Conservation (phyloP, 2,797 vertebrate genomes). For the Cirrhinus mrigala region DNA sequence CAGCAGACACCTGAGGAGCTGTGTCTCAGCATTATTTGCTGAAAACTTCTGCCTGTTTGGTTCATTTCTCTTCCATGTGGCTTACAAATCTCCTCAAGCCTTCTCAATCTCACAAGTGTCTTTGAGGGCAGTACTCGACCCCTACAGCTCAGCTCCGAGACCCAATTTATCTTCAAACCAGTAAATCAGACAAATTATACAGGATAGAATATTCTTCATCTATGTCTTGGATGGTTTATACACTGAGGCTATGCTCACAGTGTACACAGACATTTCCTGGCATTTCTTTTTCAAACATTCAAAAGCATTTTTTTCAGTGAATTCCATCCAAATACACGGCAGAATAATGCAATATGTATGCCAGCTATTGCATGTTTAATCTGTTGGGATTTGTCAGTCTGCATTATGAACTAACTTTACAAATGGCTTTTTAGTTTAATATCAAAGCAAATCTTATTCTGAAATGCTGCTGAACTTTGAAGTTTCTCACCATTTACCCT, state of each 20-base stretch:
- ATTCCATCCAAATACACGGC: background rate
- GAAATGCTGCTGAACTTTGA: constrained; percentile 36
- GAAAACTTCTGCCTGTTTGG: constrained; percentile 10
- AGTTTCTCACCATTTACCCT: constrained; percentile 3
- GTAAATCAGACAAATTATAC: background rate
- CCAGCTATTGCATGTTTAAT: constrained; percentile 39
- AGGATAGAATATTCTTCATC: constrained; percentile 18
- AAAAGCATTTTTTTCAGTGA: constrained; percentile 32
- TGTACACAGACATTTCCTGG: constrained; percentile 3
- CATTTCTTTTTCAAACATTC: constrained; percentile 28
- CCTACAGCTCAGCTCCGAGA: background rate
- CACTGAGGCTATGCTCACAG: background rate
- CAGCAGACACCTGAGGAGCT: background rate
- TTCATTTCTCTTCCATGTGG: constrained; percentile 21
- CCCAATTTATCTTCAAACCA: background rate
- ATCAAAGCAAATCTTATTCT: constrained; percentile 4
- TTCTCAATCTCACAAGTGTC: constrained; percentile 42
- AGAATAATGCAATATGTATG: constrained; percentile 45
- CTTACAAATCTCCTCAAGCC: constrained; percentile 42
- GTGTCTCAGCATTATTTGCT: constrained; percentile 25
- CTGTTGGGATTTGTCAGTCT: constrained; percentile 33
- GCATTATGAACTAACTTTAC: constrained; percentile 29
- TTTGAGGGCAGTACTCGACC: constrained; percentile 32
- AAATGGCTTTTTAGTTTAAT: constrained; percentile 17
- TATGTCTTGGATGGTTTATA: constrained; percentile 17